Conservation (phyloP, 2,888 invertebrate genomes). For the Chrysomela aeneicollis region DNA sequence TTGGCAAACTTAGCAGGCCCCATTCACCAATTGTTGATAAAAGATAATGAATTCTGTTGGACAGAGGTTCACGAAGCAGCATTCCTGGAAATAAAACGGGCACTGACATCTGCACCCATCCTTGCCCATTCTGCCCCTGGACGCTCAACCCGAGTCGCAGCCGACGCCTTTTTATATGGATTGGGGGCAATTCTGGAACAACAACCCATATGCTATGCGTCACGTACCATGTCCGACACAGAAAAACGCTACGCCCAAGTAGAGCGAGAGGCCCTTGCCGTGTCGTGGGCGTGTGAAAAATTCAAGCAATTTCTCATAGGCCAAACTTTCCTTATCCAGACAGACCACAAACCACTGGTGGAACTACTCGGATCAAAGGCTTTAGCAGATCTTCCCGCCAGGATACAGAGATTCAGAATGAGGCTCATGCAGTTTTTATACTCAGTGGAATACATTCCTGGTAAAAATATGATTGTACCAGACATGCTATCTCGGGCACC, state of each 20-base stretch:
- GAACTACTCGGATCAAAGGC: conserved; percentile 51
- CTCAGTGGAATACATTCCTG: background rate
- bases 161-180: conserved; percentile 44
- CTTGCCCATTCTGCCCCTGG: conserved; percentile 49
- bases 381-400: conserved; percentile 51
- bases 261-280: conserved; percentile 56
- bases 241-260: too few species aligned
- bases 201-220: conserved; percentile 44
- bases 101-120: conserved; percentile 44
- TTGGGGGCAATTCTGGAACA: conserved; percentile 32
- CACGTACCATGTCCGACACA: conserved; percentile 47
- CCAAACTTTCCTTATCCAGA: conserved; percentile 46
- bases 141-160: conserved; percentile 29
- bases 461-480: background rate
- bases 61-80: background rate
- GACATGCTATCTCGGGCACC: background rate
- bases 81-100: background rate
- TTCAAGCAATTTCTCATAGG: conserved; percentile 45
- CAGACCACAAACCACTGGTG: conserved; percentile 56
- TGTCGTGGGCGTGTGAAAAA: conserved; percentile 47
- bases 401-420: conserved; percentile 53
- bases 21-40: background rate
- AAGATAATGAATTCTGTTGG: background rate
- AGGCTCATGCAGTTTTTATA: conserved; percentile 12
- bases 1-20: background rate